Percentiles rank a stretch among this genome's conserved stretches.
Evolutionary conservation across 1,140 invertebrate genomes (phyloP).

Genomic region (Coenobita brevimanus): DNA sequence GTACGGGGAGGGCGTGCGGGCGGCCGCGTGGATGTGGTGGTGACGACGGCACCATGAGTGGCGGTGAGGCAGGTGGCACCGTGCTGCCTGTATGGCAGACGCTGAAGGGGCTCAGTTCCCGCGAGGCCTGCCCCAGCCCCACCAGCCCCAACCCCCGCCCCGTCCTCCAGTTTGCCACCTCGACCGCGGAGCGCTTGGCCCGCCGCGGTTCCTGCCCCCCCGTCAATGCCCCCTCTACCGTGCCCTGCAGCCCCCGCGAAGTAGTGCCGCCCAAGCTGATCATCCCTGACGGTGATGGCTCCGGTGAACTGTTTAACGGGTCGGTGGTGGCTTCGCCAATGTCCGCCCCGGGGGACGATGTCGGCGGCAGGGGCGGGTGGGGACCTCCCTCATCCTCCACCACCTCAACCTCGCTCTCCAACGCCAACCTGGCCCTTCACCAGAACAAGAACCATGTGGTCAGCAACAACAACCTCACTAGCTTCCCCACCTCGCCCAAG

Average conservation of each 20-base stretch:
- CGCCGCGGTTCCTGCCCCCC: slow-evolving; percentile 43
- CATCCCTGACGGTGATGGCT: slow-evolving; percentile 44
- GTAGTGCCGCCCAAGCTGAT: slow-evolving; percentile 26
- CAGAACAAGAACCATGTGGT: slow-evolving; percentile 42
- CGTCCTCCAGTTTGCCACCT: slow-evolving; percentile 11
- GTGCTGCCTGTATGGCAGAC: slow-evolving; percentile 57
- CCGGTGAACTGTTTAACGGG: slow-evolving; percentile 24
- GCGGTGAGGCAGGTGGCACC: slow-evolving; percentile 45
- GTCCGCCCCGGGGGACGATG: slow-evolving; percentile 22
- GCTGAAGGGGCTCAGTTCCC: slow-evolving; percentile 60
- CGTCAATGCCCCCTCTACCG: slow-evolving; percentile 12
- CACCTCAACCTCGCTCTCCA: slow-evolving; percentile 61
- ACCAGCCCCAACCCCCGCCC: slow-evolving; percentile 20
- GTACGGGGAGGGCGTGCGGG: slow-evolving; percentile 49
- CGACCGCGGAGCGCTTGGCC: slow-evolving; percentile 46
- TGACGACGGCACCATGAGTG: slow-evolving; percentile 52
- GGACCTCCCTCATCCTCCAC: slow-evolving; percentile 59
- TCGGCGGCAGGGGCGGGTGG: slow-evolving; percentile 6
- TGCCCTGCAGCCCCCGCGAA: neutral
- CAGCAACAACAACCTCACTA: slow-evolving; percentile 40
- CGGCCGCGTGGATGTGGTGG: slow-evolving; percentile 59
- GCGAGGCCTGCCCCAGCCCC: slow-evolving; percentile 39
- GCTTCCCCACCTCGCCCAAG: slow-evolving; percentile 35
- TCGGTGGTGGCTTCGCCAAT: slow-evolving; percentile 32
- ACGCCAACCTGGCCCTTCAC: slow-evolving; percentile 56